Evolutionary conservation across 2,888 invertebrate species (phyloP).

Genomic region (Oligia latruncula): DNA sequence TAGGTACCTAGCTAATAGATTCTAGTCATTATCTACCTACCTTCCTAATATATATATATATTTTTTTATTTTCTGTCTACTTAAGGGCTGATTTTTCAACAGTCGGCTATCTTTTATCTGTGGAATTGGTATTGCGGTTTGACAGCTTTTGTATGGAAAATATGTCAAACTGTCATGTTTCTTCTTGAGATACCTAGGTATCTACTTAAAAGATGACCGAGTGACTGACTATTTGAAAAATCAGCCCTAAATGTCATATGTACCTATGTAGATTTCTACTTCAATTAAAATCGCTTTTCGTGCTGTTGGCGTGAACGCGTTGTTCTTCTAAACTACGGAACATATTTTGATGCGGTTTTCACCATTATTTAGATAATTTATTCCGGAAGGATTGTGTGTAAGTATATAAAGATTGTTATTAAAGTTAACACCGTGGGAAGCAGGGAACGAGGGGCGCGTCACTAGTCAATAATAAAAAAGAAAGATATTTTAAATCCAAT

Average conservation of each 20-base stretch:
- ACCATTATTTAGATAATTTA: not conserved
- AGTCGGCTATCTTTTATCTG: too few relatives aligned
- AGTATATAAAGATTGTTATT: not conserved
- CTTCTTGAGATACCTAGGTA: too few relatives aligned
- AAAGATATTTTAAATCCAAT: not conserved
- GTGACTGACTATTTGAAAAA: not conserved
- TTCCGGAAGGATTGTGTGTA: not conserved
- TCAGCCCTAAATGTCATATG: not conserved
- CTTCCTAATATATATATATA: not conserved
- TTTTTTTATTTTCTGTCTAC: not conserved
- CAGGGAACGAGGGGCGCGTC: not conserved
- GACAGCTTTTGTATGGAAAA: too few relatives aligned
- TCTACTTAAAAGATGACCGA: too few relatives aligned
- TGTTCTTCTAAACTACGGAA: not conserved
- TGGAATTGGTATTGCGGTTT: too few relatives aligned
- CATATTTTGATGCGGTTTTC: not conserved
- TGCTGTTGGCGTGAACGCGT: not conserved
- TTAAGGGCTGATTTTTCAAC: too few relatives aligned
- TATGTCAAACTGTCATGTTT: too few relatives aligned
- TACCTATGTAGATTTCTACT: not conserved
- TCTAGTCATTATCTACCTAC: not conserved
- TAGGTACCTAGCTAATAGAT: not conserved
- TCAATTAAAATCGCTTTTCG: not conserved
- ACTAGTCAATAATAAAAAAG: not conserved
- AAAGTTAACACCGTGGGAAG: not conserved